These are phyloP conservation scores for human (Homo sapiens) DNA, from an alignment of 2,113 vertebrate species.

Conservation along the genomic window GRCh38 chr9:33943501-33944000, in stretches of 20 bases:
- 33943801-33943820: background rate
- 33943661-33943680: background rate
- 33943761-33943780: background rate
- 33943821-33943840: background rate
- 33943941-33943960: background rate
- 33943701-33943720: background rate
- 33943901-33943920: background rate
- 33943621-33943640: background rate
- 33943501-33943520: constrained; percentile 96
- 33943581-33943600: constrained; percentile 89
- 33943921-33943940: background rate
- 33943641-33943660: background rate
- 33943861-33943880: background rate
- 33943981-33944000: rapidly evolving
- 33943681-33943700: background rate
- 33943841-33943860: background rate
- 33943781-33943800: background rate
- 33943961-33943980: background rate
- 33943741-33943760: background rate
- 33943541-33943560: constrained; percentile 91
- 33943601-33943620: background rate
- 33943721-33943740: background rate
- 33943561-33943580: constrained; percentile 98
- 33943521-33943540: constrained; percentile 98
- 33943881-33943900: background rate